Evolutionary conservation across 2,888 invertebrate species (phyloP).

Genomic region (Tipula confusa): DNA sequence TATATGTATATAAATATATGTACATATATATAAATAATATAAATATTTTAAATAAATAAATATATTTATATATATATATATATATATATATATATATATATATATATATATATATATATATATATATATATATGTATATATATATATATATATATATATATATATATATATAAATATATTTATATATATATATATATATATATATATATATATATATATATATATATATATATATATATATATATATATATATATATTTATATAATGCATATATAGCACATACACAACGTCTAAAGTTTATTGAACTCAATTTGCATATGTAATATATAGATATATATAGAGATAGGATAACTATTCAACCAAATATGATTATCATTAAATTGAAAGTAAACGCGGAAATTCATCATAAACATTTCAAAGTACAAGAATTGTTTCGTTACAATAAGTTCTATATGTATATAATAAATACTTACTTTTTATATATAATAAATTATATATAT

Average conservation of each 20-base stretch:
- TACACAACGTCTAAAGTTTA: neutral
- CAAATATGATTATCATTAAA: neutral
- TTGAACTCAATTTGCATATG: neutral
- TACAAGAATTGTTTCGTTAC: neutral
- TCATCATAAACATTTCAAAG: neutral
- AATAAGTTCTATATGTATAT: too few species aligned
- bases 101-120: neutral
- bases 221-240: neutral
- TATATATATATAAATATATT: too few species aligned
- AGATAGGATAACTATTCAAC: neutral
- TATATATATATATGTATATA: too few species aligned
- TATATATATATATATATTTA: neutral
- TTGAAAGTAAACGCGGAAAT: conserved; percentile 6
- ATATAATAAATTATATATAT: too few species aligned
- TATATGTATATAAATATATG: neutral
- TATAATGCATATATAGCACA: too few species aligned
- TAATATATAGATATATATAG: neutral
- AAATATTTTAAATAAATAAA: too few species aligned
- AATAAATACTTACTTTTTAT: too few species aligned
- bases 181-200: neutral
- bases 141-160: too few species aligned
- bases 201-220: neutral
- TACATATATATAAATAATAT: too few species aligned
- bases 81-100: too few species aligned
- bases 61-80: too few species aligned